Base-by-base conservation (phyloP, 2,888 invertebrate genomes). In the Dastarcus helophoroides region DNA sequence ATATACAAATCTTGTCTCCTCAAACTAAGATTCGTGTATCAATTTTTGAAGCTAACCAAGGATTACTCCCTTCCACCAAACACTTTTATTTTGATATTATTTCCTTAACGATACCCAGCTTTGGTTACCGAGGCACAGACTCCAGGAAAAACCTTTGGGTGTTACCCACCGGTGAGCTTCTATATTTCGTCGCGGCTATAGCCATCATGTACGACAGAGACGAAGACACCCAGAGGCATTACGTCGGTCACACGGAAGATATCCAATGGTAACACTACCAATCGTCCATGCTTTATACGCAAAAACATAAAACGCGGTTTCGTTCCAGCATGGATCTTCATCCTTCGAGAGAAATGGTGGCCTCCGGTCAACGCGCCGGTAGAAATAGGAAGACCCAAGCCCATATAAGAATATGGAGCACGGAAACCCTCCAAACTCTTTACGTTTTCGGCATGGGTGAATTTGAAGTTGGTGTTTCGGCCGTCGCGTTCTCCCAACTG, bases 41-140 rank as follows among this genome's bases (percentile, higher is more conserved):
- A n/a, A n/a, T n/a, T n/a, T n/a, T n/a, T n/a, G n/a, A n/a, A n/a
- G n/a, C n/a, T n/a, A n/a, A n/a, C n/a, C n/a, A n/a, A n/a, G n/a
- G n/a, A n/a, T n/a, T n/a, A n/a, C n/a, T n/a, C n/a, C n/a, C n/a
- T n/a, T n/a, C n/a, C n/a, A n/a, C n/a, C n/a, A n/a, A n/a, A n/a
- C n/a, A n/a, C n/a, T n/a, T n/a, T n/a, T n/a, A n/a, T n/a, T n/a
- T n/a, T n/a, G n/a, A 6, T 17, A n/a, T 11, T 33, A 30, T 42
- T 50, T 57, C 53, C 59, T 61, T 60, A 52, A 59, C 39, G 9
- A 5, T n/a, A 29, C 25, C 42, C 47, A 85, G 86, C 4, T 93
- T 89, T 53, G 94, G 94, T 0, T 95, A 94, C 63, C 77, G 94
- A 35, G 94, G 95, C 0, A 77, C 81, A 6, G 93, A 94, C 61